Conservation (phyloP, 2,888 invertebrate species). For the Eremobia ochroleuca region DNA sequence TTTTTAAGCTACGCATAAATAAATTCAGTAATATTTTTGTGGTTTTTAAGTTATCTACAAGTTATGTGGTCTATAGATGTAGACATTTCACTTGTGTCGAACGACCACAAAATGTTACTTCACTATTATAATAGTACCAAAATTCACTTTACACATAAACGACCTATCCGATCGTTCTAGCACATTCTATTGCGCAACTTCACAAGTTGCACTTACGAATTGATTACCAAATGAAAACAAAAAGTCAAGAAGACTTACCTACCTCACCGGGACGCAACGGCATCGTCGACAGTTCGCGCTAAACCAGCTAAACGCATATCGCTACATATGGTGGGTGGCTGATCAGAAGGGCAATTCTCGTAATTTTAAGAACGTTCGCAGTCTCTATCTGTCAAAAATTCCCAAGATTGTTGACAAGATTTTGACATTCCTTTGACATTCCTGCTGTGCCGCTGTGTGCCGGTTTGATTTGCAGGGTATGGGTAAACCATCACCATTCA, state of each 20-base stretch:
- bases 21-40: background rate
- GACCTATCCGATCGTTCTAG: slow-evolving; percentile 2
- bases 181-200: slow-evolving; percentile 26
- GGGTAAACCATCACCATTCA: background rate
- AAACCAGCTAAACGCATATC: too few species aligned
- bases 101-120: slow-evolving; percentile 24
- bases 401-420: too few species aligned
- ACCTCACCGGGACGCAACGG: too few species aligned
- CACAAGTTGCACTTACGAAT: slow-evolving; percentile 1
- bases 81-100: background rate
- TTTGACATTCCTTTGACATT: too few species aligned
- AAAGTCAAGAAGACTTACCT: background rate
- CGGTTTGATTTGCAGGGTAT: background rate
- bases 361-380: too few species aligned
- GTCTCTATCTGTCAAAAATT: too few species aligned
- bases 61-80: too few species aligned
- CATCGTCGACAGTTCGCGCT: too few species aligned
- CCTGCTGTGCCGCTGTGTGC: background rate
- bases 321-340: too few species aligned
- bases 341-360: too few species aligned
- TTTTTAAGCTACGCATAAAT: too few species aligned
- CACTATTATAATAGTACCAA: slow-evolving; percentile 4
- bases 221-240: slow-evolving; percentile 36
- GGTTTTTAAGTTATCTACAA: background rate
- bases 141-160: slow-evolving; percentile 20